A percentile compares a stretch with the other conserved stretches of the same genome.
phyloP scores from a whole-genome alignment of 2,113 vertebrate genomes.

The Formicarius rufipectus region DNA sequence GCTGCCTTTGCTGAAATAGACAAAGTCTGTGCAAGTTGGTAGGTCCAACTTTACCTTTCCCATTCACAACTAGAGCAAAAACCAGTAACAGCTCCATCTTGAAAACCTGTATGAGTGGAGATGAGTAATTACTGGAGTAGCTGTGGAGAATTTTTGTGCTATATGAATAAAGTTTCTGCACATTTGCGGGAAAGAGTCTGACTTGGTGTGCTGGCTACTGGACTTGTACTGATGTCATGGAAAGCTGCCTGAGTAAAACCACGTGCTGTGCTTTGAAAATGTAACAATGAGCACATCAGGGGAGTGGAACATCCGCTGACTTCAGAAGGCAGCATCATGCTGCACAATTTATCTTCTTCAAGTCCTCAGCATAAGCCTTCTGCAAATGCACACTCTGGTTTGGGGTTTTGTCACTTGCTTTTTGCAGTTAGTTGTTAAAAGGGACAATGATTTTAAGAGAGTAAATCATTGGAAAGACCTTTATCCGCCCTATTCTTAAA shows the following conservation, averaged over 20 bases:
- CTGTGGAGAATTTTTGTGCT: background rate
- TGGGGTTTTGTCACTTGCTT: background rate
- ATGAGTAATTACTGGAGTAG: background rate
- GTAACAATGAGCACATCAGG: background rate
- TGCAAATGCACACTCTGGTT: background rate
- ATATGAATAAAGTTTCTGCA: background rate
- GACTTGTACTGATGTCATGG: background rate
- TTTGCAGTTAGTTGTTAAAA: background rate
- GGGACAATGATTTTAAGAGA: background rate
- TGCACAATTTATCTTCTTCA: background rate
- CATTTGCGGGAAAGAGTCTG: background rate
- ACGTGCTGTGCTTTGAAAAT: background rate
- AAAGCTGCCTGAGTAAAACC: background rate
- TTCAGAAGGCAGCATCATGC: background rate
- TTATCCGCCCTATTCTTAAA: background rate
- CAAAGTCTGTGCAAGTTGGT: background rate
- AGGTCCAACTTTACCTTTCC: background rate
- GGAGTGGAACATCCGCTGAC: background rate
- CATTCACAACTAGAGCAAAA: background rate
- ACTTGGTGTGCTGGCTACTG: background rate
- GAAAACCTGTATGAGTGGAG: rapidly evolving
- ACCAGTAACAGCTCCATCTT: background rate
- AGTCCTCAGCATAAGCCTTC: background rate
- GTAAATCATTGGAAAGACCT: background rate
- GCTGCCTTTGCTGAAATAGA: background rate